Conservation (phyloP, 2,113 vertebrate genomes). For the Peromyscus maniculatus region DNA sequence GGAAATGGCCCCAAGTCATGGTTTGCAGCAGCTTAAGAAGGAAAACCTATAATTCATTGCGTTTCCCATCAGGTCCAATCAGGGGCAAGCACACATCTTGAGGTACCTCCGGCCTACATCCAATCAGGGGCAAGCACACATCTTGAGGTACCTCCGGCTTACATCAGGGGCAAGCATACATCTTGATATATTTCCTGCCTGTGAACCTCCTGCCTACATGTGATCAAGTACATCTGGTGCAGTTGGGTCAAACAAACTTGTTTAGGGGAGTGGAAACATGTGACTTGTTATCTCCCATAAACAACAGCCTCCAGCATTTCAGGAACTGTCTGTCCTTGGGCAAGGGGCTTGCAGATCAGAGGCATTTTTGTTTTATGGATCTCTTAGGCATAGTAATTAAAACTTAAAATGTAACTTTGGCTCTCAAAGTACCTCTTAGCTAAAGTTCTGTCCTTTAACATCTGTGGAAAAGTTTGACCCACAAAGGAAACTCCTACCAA, state of each 20-base stretch:
- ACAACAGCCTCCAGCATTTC: not conserved
- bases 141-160: not conserved
- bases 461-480: not conserved
- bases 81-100: not conserved
- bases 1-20: not conserved
- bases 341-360: not conserved
- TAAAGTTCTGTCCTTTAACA: not conserved
- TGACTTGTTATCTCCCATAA: not conserved
- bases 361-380: not conserved
- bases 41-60: not conserved
- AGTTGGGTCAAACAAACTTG: not conserved
- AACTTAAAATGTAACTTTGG: not conserved
- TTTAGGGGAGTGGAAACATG: not conserved
- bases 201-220: not conserved
- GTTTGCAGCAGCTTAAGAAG: not conserved
- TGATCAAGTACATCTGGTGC: not conserved
- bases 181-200: not conserved
- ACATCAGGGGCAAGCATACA: not conserved
- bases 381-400: not conserved
- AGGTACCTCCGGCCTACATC: not conserved
- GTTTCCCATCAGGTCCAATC: not conserved
- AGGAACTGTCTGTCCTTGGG: not conserved
- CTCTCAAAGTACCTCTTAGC: not conserved
- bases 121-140: not conserved
- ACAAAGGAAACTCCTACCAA: not conserved